Base-by-base conservation (phyloP, 2,888 invertebrate genomes). In the Hedychridium roseum region DNA sequence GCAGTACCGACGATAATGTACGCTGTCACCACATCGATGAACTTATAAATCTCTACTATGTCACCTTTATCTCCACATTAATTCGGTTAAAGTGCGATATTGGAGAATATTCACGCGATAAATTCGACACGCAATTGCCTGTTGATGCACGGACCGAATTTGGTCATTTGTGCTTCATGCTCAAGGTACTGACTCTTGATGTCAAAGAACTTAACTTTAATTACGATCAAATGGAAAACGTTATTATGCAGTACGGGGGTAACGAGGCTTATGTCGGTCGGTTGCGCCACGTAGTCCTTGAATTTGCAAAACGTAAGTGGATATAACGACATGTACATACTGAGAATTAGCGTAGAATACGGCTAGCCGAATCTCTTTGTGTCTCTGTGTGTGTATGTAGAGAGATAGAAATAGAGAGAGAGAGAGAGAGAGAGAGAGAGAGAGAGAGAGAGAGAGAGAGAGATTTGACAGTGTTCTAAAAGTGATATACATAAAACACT, bases 11-110 rank as follows among this genome's bases (percentile, higher is more conserved):
- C 1, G 73, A 78, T 5, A 60, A 68, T 0, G 76, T 83, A 1
- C 62, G 82, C 3, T 79, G 79, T 1, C 56, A 80, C n/a, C 73
- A 83, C 50, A 75, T 79, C 39, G 80, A 84, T 2, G 76, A 81
- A 5, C 75, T 86, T n/a, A 63, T 86, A 1, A 72, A 79, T 51
- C 60, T 81, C 0, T 86, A 86, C 63, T 80, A 85, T 57, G 73
- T 81, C 0, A 78, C 75, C 1, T 82, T 86, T 42, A 60, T 84
- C 1, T 59, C 72, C 0, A 70, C 76, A 15, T 60, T 86, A 15
- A 62, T 67, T 15, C 70, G 74, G 20, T 79, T 83, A 48, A 59
- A 75, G 26, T 79, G 81, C 40, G 62, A 78, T 9, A 46, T 43
- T 2, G 11, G 30, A 1, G 42, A 20, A 0, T 78, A 68, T 28